Base-by-base conservation (phyloP, 1,140 invertebrate species). In the Musca domestica region DNA sequence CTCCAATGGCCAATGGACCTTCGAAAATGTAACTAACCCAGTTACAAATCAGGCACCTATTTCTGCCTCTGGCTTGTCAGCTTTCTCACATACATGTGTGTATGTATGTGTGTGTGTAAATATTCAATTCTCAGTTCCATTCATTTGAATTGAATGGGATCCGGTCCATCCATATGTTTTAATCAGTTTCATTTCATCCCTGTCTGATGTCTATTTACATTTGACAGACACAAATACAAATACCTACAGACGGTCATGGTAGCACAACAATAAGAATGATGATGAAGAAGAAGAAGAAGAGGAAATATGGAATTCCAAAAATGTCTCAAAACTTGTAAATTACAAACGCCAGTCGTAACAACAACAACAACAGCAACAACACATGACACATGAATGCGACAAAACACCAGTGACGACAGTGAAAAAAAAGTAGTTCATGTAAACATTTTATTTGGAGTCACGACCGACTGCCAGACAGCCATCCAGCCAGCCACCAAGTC, bases 261-360 rank as follows among this genome's bases (percentile, higher is more conserved):
- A 41, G 4, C 2, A 41, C n/a, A n/a, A n/a, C n/a, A n/a, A n/a
- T n/a, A n/a, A n/a, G n/a, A n/a, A n/a, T n/a, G n/a, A n/a, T n/a
- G 10, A 41, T 7, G 2, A 41, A 9, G 34, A 41, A 41, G 10
- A 41, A 5, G 2, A 5, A 41, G 14, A 49, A 3, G 12, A 2
- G 6, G 19, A 49, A 49, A 2, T 49, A 49, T 49, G 48, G 48
- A 49, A 49, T 49, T 49, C 48, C 12, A 49, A 49, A 49, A 49
- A 49, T 49, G 48, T 49, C 19, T 49, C 48, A 49, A 49, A 49
- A 41, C n/a, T 49, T 49, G 48, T 49, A 49, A 49, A 49, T 19
- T 49, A 49, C 19, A 49, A 49, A 41, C 34, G 34, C 34, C 34
- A 41, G 34, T 41, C 34, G 27, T 12, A 12, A 10, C 34, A 41